Evolutionary conservation across 2,113 vertebrate genomes (phyloP).

Genomic region (Phyllostomus hastatus): DNA sequence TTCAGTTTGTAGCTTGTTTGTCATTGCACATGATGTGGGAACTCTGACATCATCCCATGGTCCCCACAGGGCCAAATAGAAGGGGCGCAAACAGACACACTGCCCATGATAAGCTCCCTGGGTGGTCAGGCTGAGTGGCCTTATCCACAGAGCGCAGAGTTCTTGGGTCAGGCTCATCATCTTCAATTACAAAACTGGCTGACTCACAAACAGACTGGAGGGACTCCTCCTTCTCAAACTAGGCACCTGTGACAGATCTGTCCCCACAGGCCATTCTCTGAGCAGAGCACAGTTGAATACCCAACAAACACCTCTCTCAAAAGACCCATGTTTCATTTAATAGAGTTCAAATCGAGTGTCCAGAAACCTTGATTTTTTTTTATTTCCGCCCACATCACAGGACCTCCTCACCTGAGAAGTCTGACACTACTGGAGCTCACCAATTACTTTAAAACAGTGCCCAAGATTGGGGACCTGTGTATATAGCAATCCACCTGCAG

Average conservation of each 20-base stretch:
- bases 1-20: background rate
- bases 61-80: background rate
- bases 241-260: conserved; percentile 76
- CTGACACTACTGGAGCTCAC: background rate
- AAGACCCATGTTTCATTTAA: conserved; percentile 66
- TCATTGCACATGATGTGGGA: background rate
- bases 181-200: conserved; percentile 69
- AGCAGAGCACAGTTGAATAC: conserved; percentile 63
- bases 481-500: background rate
- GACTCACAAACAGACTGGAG: conserved; percentile 65
- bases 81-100: background rate
- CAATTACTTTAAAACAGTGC: background rate
- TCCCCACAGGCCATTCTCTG: conserved; percentile 67
- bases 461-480: background rate
- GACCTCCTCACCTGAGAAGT: background rate
- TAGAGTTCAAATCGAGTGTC: conserved; percentile 66
- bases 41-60: background rate
- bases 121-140: conserved; percentile 30
- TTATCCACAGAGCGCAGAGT: conserved; percentile 41
- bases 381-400: background rate
- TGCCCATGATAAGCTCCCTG: conserved; percentile 48
- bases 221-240: conserved; percentile 66
- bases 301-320: conserved; percentile 75
- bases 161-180: conserved; percentile 70
- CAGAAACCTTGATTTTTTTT: conserved; percentile 54